These are phyloP conservation scores for Garrulus glandarius DNA, from an alignment of 2,797 vertebrate species.

Conservation along the genomic window DNA sequence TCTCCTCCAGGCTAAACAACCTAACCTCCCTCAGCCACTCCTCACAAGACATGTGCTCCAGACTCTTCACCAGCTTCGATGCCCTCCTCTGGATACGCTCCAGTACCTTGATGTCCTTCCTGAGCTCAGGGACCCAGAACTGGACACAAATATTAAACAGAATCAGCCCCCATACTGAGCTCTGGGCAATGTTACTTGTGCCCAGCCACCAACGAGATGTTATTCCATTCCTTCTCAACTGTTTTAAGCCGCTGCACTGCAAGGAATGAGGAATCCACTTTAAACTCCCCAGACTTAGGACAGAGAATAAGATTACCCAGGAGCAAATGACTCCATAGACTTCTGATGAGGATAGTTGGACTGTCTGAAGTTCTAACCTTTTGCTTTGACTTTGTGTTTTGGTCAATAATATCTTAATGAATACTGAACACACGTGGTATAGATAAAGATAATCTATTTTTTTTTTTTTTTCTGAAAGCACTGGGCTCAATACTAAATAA, in stretches of 20 bases:
- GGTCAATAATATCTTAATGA: background rate
- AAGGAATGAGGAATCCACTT: background rate
- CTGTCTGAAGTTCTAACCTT: background rate
- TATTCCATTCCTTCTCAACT: background rate
- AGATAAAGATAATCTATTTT: too few relatives aligned
- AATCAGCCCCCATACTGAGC: background rate
- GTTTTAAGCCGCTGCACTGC: background rate
- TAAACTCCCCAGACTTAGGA: background rate
- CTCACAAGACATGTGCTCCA: background rate
- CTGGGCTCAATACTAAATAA: background rate
- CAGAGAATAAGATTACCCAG: background rate
- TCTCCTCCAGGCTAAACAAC: background rate
- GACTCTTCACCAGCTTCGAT: rapidly evolving
- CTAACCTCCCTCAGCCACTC: background rate
- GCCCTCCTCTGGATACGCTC: background rate
- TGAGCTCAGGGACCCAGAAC: background rate
- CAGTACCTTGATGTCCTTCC: background rate
- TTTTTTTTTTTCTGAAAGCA: background rate
- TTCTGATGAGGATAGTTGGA: background rate
- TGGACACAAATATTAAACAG: background rate
- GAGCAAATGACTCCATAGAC: background rate
- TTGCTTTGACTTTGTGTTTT: background rate
- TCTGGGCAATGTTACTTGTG: background rate
- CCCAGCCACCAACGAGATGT: background rate
- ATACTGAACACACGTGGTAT: background rate